Evolutionary conservation across 1,140 invertebrate species (phyloP).

Genomic region (Coenobita brevimanus): DNA sequence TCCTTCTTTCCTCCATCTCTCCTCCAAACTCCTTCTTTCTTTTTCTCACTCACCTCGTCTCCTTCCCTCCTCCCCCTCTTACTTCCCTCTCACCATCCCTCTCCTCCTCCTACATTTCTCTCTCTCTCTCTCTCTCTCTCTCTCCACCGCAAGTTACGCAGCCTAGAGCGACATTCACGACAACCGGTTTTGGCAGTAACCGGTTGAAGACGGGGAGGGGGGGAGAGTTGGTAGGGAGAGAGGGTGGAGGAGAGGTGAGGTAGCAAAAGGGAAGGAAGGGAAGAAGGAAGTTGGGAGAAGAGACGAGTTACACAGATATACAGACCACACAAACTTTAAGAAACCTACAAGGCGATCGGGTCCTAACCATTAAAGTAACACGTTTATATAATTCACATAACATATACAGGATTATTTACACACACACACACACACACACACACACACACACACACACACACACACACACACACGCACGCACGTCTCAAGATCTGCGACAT

Average conservation of each 20-base stretch:
- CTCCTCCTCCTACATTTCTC: slow-evolving; percentile 3
- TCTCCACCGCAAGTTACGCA: neutral
- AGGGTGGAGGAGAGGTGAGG: no score
- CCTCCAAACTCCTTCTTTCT: neutral
- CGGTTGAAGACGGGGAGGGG: slow-evolving; percentile 24
- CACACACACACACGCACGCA: slow-evolving; percentile 22
- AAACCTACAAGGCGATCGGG: no score
- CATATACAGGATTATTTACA: neutral
- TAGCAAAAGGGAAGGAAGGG: no score
- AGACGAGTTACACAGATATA: no score
- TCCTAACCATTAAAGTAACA: no score
- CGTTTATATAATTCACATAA: neutral
- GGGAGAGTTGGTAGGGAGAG: neutral
- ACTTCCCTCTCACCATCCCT: neutral
- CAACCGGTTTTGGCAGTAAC: neutral
- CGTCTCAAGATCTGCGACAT: slow-evolving; percentile 21
- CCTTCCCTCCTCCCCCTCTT: neutral
- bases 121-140: slow-evolving; percentile 41
- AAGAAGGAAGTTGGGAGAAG: no score
- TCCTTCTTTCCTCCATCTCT: no score
- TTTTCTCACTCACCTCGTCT: neutral
- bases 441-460: slow-evolving; percentile 14
- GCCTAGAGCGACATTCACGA: neutral
- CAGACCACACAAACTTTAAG: no score
- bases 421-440: slow-evolving; percentile 18